Conservation (phyloP, 2,113 vertebrate species). For the Gymnobelideus leadbeateri region DNA sequence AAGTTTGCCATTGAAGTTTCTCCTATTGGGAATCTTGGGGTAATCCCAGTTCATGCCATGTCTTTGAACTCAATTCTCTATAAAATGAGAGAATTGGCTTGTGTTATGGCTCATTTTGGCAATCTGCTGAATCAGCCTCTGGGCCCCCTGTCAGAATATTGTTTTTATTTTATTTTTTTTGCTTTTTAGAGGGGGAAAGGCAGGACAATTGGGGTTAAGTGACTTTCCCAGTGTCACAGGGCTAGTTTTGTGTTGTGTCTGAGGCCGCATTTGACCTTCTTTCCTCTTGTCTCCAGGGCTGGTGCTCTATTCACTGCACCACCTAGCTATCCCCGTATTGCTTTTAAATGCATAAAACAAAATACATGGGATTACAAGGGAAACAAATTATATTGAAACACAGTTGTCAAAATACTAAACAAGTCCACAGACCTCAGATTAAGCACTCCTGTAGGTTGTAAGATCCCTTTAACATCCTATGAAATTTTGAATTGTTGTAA, state of each 20-base stretch:
- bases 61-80: not conserved
- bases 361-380: not conserved
- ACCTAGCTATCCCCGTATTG: not conserved
- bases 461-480: not conserved
- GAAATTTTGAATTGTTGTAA: not conserved
- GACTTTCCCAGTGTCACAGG: too few relatives aligned
- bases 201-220: too few relatives aligned
- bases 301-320: too few relatives aligned
- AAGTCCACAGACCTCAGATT: not conserved
- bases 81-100: not conserved
- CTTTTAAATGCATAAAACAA: not conserved
- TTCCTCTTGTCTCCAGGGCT: too few relatives aligned
- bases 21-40: not conserved
- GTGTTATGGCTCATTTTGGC: not conserved
- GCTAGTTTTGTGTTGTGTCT: too few relatives aligned
- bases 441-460: not conserved
- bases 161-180: too few relatives aligned
- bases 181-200: too few relatives aligned
- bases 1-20: not conserved
- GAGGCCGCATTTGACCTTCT: too few relatives aligned
- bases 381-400: not conserved
- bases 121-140: not conserved
- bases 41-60: not conserved
- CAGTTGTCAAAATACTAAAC: not conserved
- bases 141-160: not conserved